phyloP scores from a whole-genome alignment of 2,113 vertebrate genomes.

The Paedocypris sp. region DNA sequence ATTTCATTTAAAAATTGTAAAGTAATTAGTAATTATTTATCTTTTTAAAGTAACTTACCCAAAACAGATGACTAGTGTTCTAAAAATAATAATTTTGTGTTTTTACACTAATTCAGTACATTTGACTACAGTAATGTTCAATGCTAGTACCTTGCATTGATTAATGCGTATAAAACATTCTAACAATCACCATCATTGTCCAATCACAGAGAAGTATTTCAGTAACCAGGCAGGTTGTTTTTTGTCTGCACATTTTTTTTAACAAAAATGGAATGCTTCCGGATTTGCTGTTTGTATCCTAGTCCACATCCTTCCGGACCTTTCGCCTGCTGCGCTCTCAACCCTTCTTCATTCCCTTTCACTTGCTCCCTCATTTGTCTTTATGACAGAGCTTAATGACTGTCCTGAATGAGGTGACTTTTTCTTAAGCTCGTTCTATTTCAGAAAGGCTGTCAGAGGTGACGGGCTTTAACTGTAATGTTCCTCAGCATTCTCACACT shows the following conservation, averaged over 20 bases:
- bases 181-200: no score
- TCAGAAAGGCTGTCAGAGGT: not conserved
- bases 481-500: not conserved
- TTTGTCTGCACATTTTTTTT: not conserved
- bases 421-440: not conserved
- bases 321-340: not conserved
- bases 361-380: slow-evolving; percentile 16
- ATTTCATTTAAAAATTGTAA: no score
- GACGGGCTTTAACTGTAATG: not conserved
- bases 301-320: not conserved
- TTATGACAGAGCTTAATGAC: slow-evolving; percentile 17
- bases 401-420: not conserved
- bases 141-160: no score
- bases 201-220: not conserved
- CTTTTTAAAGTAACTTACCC: no score
- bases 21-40: no score
- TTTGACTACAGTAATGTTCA: no score
- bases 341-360: slow-evolving; percentile 7
- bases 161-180: no score
- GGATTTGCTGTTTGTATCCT: not conserved
- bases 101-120: no score
- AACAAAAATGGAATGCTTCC: not conserved
- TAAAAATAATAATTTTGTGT: no score
- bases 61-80: no score
- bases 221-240: not conserved